Conservation (phyloP, 2,888 invertebrate species). For the Emmelina monodactyla region DNA sequence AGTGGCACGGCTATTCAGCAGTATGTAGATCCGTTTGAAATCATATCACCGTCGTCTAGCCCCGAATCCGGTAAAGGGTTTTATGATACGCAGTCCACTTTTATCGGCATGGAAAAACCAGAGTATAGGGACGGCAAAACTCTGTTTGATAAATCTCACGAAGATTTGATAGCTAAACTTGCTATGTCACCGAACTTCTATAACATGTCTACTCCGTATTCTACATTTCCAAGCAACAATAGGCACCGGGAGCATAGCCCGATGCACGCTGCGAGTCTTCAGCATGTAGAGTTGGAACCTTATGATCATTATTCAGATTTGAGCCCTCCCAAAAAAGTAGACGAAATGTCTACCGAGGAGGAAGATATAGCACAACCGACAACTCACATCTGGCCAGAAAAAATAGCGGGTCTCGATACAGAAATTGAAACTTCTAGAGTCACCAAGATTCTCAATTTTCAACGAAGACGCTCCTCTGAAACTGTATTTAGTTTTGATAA, state of each 20-base stretch:
- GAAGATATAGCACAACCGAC: constrained; percentile 56
- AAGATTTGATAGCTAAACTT: constrained; percentile 65
- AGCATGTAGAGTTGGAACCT: constrained; percentile 74
- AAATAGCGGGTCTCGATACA: constrained; percentile 56
- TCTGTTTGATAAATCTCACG: constrained; percentile 63
- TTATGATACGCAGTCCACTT: constrained; percentile 63
- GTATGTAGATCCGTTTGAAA: constrained; percentile 51
- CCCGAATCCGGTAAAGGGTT: constrained; percentile 72
- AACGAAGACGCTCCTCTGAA: constrained; percentile 74
- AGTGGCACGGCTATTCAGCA: constrained; percentile 42
- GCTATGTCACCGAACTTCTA: constrained; percentile 54
- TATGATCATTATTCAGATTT: constrained; percentile 47
- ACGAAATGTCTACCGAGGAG: constrained; percentile 58
- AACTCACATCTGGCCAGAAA: constrained; percentile 66
- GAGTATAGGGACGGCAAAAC: constrained; percentile 58
- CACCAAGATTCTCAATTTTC: constrained; percentile 57
- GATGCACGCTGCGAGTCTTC: constrained; percentile 73
- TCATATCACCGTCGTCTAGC: constrained; percentile 69
- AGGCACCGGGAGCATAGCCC: constrained; percentile 65
- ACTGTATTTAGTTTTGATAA: constrained; percentile 80
- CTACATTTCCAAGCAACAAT: constrained; percentile 68
- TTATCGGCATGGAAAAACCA: constrained; percentile 49
- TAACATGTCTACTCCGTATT: constrained; percentile 68
- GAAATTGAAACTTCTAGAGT: constrained; percentile 59
- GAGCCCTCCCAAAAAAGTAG: constrained; percentile 42